phyloP scores from a whole-genome alignment of 2,797 vertebrate genomes.

The Graptemys geographica region DNA sequence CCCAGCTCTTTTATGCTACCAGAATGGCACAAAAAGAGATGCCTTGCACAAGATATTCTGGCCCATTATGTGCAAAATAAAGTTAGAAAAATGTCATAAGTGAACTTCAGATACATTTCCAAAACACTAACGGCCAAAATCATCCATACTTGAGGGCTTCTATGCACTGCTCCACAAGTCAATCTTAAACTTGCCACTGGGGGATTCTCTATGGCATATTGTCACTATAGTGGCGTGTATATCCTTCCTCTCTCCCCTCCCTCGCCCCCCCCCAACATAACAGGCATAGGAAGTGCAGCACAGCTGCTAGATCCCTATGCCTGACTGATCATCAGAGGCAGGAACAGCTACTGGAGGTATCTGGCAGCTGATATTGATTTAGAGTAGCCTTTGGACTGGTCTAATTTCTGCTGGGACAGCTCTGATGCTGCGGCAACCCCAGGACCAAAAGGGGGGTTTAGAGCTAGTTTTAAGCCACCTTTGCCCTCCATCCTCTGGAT shows the following conservation, averaged over 20 bases:
- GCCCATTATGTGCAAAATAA: background rate
- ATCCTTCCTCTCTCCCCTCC: background rate
- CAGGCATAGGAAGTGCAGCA: background rate
- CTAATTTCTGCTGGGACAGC: background rate
- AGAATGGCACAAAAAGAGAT: background rate
- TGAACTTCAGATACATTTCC: background rate
- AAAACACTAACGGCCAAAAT: background rate
- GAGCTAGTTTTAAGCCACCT: background rate
- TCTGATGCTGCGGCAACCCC: background rate
- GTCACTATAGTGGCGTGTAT: rapidly evolving
- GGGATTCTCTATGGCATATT: background rate
- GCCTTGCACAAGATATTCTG: background rate
- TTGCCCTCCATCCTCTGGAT: background rate
- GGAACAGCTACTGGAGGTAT: background rate
- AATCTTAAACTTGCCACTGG: background rate
- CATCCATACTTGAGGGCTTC: background rate
- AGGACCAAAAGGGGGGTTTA: background rate
- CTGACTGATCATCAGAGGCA: background rate
- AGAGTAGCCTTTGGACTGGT: background rate
- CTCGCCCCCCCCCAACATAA: background rate
- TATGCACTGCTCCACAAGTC: no score
- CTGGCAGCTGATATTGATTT: background rate
- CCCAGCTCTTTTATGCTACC: background rate
- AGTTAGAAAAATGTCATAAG: background rate
- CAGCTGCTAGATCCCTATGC: background rate